A percentile compares a stretch with the other conserved stretches of the same genome.
These are phyloP conservation scores for Eclectus roratus DNA, from an alignment of 2,113 vertebrate species.

Conservation along the genomic window DNA sequence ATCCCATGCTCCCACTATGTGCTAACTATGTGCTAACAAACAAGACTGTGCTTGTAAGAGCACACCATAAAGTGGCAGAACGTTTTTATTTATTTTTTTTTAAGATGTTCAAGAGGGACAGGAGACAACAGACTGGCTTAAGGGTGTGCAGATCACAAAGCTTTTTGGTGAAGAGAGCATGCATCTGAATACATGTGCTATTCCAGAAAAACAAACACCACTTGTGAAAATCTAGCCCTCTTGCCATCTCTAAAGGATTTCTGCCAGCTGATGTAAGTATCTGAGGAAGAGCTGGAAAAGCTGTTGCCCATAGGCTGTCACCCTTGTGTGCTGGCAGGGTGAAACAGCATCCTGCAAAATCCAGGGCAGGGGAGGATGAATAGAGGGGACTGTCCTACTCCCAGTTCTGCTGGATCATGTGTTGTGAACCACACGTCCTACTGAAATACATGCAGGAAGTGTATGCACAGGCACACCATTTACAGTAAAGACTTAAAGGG, in stretches of 20 bases:
- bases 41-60: not conserved
- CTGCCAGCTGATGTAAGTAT: not conserved
- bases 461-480: not conserved
- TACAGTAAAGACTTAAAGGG: not conserved
- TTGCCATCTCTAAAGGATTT: conserved; percentile 14
- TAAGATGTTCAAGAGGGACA: not conserved
- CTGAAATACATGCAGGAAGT: not conserved
- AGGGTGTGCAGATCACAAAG: not conserved
- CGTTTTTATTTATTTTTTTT: not conserved
- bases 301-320: not conserved
- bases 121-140: not conserved
- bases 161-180: not conserved
- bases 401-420: not conserved
- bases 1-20: not conserved
- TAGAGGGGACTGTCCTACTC: not conserved
- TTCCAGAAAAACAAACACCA: conserved; percentile 3
- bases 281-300: not conserved
- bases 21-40: conserved; percentile 25
- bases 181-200: not conserved
- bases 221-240: not conserved
- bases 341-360: not conserved
- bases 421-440: not conserved
- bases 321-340: not conserved
- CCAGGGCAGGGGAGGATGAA: not conserved
- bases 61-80: not conserved